Conservation (phyloP, 1,140 invertebrate species). For the Zaprionus ghesquierei region DNA sequence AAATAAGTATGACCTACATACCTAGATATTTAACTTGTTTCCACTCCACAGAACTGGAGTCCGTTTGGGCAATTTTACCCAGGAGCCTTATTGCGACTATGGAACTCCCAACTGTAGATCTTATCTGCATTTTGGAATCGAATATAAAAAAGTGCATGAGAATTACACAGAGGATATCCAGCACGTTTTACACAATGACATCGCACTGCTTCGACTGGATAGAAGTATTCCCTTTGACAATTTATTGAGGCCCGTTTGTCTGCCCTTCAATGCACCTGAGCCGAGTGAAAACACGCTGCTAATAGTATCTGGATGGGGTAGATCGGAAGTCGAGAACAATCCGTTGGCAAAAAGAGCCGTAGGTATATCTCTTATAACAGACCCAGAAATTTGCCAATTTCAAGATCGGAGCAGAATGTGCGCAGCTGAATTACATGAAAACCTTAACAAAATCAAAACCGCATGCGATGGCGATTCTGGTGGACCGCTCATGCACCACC, state of each 20-base stretch:
- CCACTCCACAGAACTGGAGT: neutral
- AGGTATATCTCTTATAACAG: neutral
- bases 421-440: neutral
- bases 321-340: neutral
- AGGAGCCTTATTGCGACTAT: neutral
- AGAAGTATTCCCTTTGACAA: neutral
- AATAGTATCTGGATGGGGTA: neutral
- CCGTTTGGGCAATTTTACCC: neutral
- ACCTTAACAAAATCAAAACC: neutral
- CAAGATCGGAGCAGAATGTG: neutral
- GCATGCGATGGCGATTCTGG: neutral
- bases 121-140: neutral
- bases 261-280: neutral
- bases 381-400: neutral
- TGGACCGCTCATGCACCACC: neutral
- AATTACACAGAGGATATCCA: neutral
- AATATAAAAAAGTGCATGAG: neutral
- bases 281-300: neutral
- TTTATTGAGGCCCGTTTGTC: neutral
- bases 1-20: neutral
- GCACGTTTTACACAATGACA: neutral
- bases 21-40: neutral
- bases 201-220: neutral
- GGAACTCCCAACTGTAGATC: neutral
- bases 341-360: neutral